Base-by-base conservation (phyloP, 1,140 invertebrate genomes). In the Bombus sylvicola region DNA sequence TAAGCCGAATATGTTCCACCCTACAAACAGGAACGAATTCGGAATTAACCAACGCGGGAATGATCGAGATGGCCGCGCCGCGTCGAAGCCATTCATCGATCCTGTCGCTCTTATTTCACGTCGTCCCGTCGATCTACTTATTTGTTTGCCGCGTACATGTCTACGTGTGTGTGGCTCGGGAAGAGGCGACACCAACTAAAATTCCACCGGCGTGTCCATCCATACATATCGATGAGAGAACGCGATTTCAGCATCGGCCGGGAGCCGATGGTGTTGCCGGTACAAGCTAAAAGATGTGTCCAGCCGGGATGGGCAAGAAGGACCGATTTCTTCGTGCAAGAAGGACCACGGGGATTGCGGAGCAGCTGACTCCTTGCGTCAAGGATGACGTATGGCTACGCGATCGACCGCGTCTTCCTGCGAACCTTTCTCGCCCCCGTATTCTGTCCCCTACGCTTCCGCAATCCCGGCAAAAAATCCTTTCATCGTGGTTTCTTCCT, bases 201-300 rank as follows among this genome's bases (percentile, higher is more conserved):
- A 95, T 95, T 95, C 94, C 94, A 88, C 79, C 83, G 87, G 85
- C 91, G 94, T 93, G 93, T 94, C 91, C 92, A 92, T 91, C 89
- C 91, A 92, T 92, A 94, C 92, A 94, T 94, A 94, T 95, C 92
- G 94, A 95, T 94, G 93, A 94, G 91, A 85, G 73, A 84, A 81
- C 64, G 85, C 47, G 86, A 86, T 90, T 88, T 88, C 71, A 90
- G 81, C 86, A 15, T 82, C 74, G 85, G 71, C 5, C 74, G 87
- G 86, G 47, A 73, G 59, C 62, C 83, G 82, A 88, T 90, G 90
- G 92, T 93, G 92, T 93, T 88, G 92, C 86, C 91, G 90, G 90
- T 92, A 93, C 93, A 93, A 93, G 92, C 88, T 91, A 92, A 91
- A 92, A 92, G 93, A 93, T 92, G 91, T 93, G 81, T 82, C 87